Conservation (phyloP, 2,888 invertebrate genomes). For the Lutraria lutraria region DNA sequence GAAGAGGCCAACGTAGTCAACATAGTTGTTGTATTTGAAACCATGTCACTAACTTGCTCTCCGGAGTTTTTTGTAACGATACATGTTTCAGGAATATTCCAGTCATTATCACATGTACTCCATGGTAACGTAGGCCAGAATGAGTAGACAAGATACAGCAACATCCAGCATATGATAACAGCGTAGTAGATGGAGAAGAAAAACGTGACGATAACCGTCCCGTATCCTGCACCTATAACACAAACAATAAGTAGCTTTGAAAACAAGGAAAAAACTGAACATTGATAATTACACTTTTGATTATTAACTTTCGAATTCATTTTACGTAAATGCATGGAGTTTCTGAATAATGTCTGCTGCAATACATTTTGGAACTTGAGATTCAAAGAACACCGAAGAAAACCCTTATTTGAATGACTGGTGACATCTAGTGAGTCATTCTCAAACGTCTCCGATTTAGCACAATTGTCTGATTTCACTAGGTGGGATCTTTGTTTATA, state of each 20-base stretch:
- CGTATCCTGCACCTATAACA: slow-evolving; percentile 63
- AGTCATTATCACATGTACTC: slow-evolving; percentile 65
- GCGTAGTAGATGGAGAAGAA: slow-evolving; percentile 87
- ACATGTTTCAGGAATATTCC: slow-evolving; percentile 62
- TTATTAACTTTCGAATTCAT: too few relatives aligned
- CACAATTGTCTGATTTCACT: background rate
- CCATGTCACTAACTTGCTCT: slow-evolving; percentile 9
- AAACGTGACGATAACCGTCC: slow-evolving; percentile 59
- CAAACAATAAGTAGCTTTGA: background rate
- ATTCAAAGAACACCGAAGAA: too few relatives aligned
- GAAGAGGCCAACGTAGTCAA: background rate
- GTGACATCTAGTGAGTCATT: background rate
- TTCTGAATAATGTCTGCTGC: too few relatives aligned
- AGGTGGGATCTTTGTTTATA: too few relatives aligned
- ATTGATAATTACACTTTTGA: background rate
- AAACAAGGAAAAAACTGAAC: background rate
- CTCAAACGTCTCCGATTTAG: background rate
- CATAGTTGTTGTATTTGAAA: slow-evolving; percentile 37
- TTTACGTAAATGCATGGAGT: too few relatives aligned
- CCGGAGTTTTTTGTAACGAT: background rate
- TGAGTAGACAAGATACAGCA: slow-evolving; percentile 85
- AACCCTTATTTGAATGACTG: too few relatives aligned
- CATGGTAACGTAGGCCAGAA: slow-evolving; percentile 76
- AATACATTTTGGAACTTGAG: too few relatives aligned
- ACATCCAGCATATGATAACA: slow-evolving; percentile 87